Evolutionary conservation across 2,888 invertebrate genomes (phyloP).

Genomic region (Eupithecia tripunctaria): DNA sequence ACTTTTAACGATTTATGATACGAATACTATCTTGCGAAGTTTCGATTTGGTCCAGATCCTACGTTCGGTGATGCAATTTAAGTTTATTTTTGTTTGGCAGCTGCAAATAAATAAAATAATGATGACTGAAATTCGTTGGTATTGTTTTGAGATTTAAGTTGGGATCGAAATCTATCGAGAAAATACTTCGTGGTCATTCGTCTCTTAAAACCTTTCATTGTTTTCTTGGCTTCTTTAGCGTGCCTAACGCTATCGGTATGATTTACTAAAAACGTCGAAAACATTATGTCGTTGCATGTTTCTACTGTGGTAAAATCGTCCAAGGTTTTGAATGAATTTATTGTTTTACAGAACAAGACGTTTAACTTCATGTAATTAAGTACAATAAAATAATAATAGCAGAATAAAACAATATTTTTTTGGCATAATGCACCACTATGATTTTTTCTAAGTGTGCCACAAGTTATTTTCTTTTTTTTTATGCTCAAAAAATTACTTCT

Average conservation of each 20-base stretch:
- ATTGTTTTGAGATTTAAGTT: background rate
- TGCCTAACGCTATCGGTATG: no score
- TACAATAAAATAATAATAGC: no score
- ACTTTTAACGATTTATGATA: slow-evolving; percentile 70
- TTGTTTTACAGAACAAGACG: no score
- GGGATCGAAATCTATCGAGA: background rate
- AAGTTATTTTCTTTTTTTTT: no score
- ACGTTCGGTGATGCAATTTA: slow-evolving; percentile 56
- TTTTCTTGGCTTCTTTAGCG: background rate
- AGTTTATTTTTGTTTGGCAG: slow-evolving; percentile 48
- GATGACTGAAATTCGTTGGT: background rate
- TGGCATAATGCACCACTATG: no score
- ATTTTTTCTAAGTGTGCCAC: no score
- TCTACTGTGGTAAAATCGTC: no score
- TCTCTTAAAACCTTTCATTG: background rate
- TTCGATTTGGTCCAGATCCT: slow-evolving; percentile 42
- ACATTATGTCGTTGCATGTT: no score
- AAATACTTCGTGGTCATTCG: background rate
- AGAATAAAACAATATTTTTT: no score
- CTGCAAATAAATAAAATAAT: slow-evolving; percentile 23
- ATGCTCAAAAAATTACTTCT: no score
- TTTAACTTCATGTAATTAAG: no score
- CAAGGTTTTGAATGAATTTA: background rate
- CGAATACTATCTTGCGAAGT: slow-evolving; percentile 49
- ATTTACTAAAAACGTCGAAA: no score